These are phyloP conservation scores for Lagodon rhomboides DNA, from an alignment of 2,797 vertebrate species.

Conservation along the genomic window DNA sequence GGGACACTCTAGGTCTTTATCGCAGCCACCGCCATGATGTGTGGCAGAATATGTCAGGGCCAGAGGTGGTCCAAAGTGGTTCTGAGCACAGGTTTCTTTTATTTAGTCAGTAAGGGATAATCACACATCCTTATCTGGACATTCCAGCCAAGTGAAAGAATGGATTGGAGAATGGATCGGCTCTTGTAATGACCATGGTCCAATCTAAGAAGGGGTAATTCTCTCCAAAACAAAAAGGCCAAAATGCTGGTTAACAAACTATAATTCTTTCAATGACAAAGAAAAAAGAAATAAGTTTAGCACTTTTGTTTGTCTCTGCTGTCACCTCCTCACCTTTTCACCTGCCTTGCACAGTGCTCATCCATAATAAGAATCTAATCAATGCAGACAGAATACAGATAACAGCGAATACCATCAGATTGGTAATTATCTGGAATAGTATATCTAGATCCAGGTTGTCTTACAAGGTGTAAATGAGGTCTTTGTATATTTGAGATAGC, in stretches of 20 bases:
- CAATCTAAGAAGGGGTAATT: neutral
- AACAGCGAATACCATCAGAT: conserved; percentile 6
- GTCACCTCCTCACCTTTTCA: neutral
- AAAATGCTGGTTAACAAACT: neutral
- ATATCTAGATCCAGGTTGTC: conserved; percentile 5
- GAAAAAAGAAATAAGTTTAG: neutral
- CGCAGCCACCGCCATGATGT: neutral
- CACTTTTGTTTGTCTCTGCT: neutral
- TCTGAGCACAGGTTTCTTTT: neutral
- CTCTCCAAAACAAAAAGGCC: neutral
- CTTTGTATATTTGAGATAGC: conserved; percentile 15
- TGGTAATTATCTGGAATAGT: conserved; percentile 8
- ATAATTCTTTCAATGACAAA: neutral
- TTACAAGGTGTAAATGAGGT: conserved; percentile 4
- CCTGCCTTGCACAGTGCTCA: neutral
- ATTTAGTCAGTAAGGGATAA: neutral
- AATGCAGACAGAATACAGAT: conserved; percentile 19
- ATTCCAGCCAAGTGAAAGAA: neutral
- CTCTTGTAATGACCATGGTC: neutral
- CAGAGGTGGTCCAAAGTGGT: neutral
- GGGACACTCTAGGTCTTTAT: neutral
- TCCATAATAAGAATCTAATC: conserved; percentile 17
- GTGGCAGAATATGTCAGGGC: neutral
- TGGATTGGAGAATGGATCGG: neutral
- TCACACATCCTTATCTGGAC: conserved; percentile 7